Evolutionary conservation across 2,888 invertebrate species (phyloP), one percentile per base, ranked within the genome.

Genomic region (Craniophora ligustri): DNA sequence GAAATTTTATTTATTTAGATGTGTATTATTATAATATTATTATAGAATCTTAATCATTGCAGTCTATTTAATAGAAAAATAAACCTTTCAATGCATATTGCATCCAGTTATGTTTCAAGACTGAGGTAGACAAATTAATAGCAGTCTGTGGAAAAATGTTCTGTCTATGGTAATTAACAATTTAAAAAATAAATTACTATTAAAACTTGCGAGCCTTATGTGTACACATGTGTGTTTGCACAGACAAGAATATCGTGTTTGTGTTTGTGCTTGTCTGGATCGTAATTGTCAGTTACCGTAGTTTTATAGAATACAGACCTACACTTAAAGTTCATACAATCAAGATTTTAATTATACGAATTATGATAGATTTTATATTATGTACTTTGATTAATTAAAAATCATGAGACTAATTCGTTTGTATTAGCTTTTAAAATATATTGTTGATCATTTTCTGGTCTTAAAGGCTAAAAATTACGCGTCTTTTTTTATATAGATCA

Each of bases 61-160:
- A 26, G 5, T 26, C n/a, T 26, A 26, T 26, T n/a, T 23, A 23
- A 3, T 10, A 10, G n/a, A n/a, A 1, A 26, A 26, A 38, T 48
- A 16, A 44, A 30, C 13, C 14, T 16, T 10, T 13, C 11, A 8
- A 44, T 5, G 3, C 13, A 40, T 39, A 14, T 18, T 47, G 19
- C 66, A 42, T 62, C 49, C 46, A 42, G 19, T 32, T n/a, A 34
- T 11, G 21, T 31, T 36, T 4, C 16, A 60, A 55, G 64, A 64
- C 60, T 64, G 55, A 58, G 10, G 14, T 26, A n/a, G 45, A 10
- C 10, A n/a, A n/a, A n/a, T n/a, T n/a, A n/a, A n/a, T n/a, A n/a
- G n/a, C n/a, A n/a, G n/a, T n/a, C n/a, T n/a, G n/a, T n/a, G n/a
- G n/a, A n/a, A n/a, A n/a, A n/a, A n/a, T n/a, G n/a, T n/a, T n/a